Evolutionary conservation across 2,888 invertebrate genomes (phyloP), one percentile per base, ranked within the genome.

Genomic region (Piscicola geometra): DNA sequence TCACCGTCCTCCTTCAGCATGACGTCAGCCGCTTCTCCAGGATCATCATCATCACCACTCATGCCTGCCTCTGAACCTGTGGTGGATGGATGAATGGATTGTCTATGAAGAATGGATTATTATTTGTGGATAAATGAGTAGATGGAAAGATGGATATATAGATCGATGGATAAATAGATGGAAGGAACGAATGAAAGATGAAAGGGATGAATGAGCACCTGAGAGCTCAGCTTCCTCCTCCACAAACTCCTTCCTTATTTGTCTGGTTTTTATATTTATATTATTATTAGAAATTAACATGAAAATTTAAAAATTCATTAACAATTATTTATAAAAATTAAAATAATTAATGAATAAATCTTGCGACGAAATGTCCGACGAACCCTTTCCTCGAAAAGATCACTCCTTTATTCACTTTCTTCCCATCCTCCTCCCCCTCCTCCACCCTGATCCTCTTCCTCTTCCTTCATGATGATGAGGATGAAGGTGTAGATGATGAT

Each of bases 1-100:
- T 96, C 95, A 0, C 92, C 95, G 76, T 89, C 90, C 84, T 95
- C 94, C 1, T 89, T 87, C 83, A 95, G 94, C 85, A 93, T 89
- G 3, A 83, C 79, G 69, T 85, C 85, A 41, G 85, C 85, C 74
- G 89, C 87, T 83, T 94, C 94, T 15, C 80, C 81, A 15, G 75
- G 52, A 35, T 79, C 79, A 33, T 77, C 52, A 32, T 77, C 71
- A 25, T 56, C 73, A 36, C 30, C 64, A 25, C 41, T 56, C n/a
- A 32, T 52, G 5, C 33, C 73, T 33, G 60, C 33, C n/a, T 56
- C 73, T 73, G 35, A 56, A n/a, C 60, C 60, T 56, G n/a, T 56
- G 15, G 41, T 56, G 60, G 60, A n/a, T 56, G 3, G 60, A 15
- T 5, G 25, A 3, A 25, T 56, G 25, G 25, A 56, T 56, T 25